Evolutionary conservation across 2,113 vertebrate genomes (phyloP).

Genomic region (Triplophysa siluroides): DNA sequence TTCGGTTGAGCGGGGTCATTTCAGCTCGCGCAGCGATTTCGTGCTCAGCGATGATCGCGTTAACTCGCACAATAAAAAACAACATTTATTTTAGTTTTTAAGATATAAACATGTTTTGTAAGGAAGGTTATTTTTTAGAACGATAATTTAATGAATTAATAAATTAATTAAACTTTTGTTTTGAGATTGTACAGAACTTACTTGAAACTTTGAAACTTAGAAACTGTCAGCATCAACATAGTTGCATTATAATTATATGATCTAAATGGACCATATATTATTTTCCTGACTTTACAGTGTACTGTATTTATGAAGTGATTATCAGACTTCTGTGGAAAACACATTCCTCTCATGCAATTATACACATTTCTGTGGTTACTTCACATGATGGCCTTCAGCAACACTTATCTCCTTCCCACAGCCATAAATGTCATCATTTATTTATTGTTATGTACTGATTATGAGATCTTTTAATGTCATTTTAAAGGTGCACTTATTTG

Average conservation of each 20-base stretch:
- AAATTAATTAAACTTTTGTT: too few relatives aligned
- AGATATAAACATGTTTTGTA: not conserved
- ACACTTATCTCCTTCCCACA: conserved; percentile 40
- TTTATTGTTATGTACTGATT: not conserved
- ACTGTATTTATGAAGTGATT: conserved; percentile 36
- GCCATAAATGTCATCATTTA: not conserved
- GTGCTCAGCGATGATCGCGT: not conserved
- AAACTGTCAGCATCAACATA: too few relatives aligned
- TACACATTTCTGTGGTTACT: conserved; percentile 16
- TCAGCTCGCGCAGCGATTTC: not conserved
- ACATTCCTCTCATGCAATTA: conserved; percentile 28
- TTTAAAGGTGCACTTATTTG: not conserved
- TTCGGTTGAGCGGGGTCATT: not conserved
- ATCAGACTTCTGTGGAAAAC: conserved; percentile 37
- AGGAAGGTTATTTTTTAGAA: too few relatives aligned
- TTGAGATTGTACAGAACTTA: too few relatives aligned
- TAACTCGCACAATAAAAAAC: too few relatives aligned
- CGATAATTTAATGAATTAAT: too few relatives aligned
- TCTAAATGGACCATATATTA: too few relatives aligned
- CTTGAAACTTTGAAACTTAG: too few relatives aligned
- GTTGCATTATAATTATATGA: too few relatives aligned
- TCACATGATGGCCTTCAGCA: conserved; percentile 21
- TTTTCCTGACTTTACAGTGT: not conserved
- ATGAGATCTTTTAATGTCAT: not conserved
- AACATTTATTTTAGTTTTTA: not conserved